phyloP scores from a whole-genome alignment of 2,113 vertebrate genomes.

The Proterorhinus semilunaris region DNA sequence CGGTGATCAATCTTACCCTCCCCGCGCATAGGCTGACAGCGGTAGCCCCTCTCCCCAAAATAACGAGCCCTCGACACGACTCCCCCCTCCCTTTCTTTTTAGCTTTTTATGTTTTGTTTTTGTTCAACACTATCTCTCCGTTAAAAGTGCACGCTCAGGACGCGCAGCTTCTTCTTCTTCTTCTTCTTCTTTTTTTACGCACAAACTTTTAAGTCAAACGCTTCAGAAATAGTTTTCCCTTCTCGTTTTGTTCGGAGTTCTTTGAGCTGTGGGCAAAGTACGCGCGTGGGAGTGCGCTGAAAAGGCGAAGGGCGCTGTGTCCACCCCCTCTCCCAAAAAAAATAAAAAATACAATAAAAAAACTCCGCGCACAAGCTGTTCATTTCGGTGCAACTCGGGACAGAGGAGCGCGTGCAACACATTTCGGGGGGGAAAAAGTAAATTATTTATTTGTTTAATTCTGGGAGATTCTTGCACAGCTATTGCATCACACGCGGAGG shows the following conservation, averaged over 20 bases:
- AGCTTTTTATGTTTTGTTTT: too few relatives aligned
- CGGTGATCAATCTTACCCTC: slow-evolving; percentile 92
- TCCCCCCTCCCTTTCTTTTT: too few relatives aligned
- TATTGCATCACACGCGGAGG: not conserved
- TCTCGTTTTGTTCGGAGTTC: slow-evolving; percentile 18
- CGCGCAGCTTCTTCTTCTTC: not conserved
- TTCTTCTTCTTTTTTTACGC: not conserved
- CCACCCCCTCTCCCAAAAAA: too few relatives aligned
- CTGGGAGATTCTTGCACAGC: not conserved
- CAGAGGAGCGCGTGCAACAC: not conserved
- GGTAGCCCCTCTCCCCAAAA: slow-evolving; percentile 68
- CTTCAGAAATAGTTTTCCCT: not conserved
- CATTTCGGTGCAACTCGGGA: slow-evolving; percentile 10
- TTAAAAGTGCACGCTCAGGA: not conserved
- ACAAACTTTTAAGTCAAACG: not conserved
- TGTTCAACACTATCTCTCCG: slow-evolving; percentile 11
- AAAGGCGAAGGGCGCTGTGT: slow-evolving; percentile 40
- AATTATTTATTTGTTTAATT: not conserved
- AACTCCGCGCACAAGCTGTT: slow-evolving; percentile 16
- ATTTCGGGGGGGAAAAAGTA: too few relatives aligned
- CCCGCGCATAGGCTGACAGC: slow-evolving; percentile 87
- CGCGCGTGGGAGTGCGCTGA: slow-evolving; percentile 82
- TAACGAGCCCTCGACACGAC: slow-evolving; percentile 53
- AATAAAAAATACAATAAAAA: not conserved
- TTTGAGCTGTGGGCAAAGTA: slow-evolving; percentile 50